These are phyloP conservation scores for Drosophila trapezifrons DNA, from an alignment of 1,140 invertebrate genomes.

Conservation along the genomic window DNA sequence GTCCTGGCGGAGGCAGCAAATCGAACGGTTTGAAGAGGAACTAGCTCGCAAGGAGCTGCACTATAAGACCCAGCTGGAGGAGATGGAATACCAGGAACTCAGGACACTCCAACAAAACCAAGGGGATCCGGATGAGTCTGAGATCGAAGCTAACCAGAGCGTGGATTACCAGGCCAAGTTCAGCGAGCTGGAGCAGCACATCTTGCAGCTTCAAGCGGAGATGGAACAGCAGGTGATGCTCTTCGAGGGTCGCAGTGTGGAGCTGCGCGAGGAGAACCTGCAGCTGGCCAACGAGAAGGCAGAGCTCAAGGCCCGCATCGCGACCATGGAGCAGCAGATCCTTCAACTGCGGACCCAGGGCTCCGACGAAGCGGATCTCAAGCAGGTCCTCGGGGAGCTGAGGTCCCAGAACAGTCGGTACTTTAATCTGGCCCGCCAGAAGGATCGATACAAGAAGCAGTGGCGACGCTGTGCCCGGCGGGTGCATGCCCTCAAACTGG, in stretches of 20 bases:
- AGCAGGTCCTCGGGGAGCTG: constrained; percentile 55
- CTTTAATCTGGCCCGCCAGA: constrained; percentile 45
- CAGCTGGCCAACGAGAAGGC: constrained; percentile 46
- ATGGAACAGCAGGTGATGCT: constrained; percentile 45
- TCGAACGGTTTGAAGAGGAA: constrained; percentile 44
- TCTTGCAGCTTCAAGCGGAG: constrained; percentile 38
- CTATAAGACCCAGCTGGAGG: constrained; percentile 33
- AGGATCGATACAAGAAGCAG: constrained; percentile 69
- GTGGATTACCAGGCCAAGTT: constrained; percentile 48
- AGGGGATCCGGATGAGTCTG: neutral
- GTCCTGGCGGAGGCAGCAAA: constrained; percentile 56
- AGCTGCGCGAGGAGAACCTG: constrained; percentile 56
- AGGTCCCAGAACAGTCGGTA: constrained; percentile 49
- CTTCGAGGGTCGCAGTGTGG: constrained; percentile 43
- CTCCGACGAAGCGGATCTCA: constrained; percentile 27
- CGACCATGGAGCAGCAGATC: constrained; percentile 57
- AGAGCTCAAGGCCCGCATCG: constrained; percentile 48
- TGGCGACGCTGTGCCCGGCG: constrained; percentile 47
- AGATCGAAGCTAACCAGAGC: neutral
- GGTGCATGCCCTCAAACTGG: constrained; percentile 56
- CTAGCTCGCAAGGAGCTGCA: constrained; percentile 31
- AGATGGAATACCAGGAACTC: constrained; percentile 22
- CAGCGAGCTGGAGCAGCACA: constrained; percentile 53
- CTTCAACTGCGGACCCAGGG: constrained; percentile 10
- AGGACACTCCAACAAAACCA: neutral